These are phyloP conservation scores for Gymnogyps californianus DNA, from an alignment of 2,113 vertebrate species.

Conservation along the genomic window DNA sequence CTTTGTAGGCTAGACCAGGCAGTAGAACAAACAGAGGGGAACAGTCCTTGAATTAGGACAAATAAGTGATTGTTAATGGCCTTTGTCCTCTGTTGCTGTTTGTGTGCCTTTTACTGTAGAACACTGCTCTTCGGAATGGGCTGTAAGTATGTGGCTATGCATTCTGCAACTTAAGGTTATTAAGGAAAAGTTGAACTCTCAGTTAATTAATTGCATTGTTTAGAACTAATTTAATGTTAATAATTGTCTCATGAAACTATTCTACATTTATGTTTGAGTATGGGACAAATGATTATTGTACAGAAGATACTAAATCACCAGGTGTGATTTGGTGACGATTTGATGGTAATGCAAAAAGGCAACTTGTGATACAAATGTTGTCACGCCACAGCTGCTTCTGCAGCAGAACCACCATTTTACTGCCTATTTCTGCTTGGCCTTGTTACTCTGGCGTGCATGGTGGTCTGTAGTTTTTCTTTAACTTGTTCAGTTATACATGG, in stretches of 20 bases:
- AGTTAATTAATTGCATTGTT: neutral
- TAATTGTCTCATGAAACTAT: neutral
- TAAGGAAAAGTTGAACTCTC: neutral
- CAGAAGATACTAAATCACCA: neutral
- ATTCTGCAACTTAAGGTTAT: neutral
- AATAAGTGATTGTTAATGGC: conserved; percentile 50
- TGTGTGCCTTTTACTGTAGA: neutral
- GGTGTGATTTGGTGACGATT: neutral
- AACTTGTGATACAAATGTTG: neutral
- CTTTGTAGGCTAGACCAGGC: neutral
- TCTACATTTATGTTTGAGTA: neutral
- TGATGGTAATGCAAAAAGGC: neutral
- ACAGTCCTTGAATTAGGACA: conserved; percentile 55
- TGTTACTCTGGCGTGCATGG: neutral
- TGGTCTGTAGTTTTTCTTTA: neutral
- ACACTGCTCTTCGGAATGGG: neutral
- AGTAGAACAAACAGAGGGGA: neutral
- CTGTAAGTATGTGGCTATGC: neutral
- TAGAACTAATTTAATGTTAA: neutral
- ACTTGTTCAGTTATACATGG: neutral
- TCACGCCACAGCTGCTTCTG: neutral
- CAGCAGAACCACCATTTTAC: neutral
- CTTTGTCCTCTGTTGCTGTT: conserved; percentile 52
- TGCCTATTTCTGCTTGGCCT: neutral
- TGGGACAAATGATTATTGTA: neutral